Base-by-base conservation (phyloP, 2,888 invertebrate genomes). In the Geophilus truncorum region DNA sequence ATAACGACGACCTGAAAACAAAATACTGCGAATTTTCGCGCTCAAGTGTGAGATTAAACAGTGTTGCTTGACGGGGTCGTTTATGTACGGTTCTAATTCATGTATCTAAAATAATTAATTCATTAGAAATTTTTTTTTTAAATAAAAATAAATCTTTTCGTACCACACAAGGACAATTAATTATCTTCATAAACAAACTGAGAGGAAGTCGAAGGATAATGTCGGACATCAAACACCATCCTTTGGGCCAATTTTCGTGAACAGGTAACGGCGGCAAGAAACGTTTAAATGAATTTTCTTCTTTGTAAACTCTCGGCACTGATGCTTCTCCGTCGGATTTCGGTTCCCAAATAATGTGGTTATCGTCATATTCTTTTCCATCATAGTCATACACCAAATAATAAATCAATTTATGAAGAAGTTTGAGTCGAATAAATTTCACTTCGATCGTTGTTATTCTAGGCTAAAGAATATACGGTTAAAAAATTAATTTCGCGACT, bases 151-250 rank as follows among this genome's bases (percentile, higher is more conserved):
- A n/a, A n/a, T n/a, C n/a, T n/a, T n/a, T n/a, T n/a, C n/a, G n/a
- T 83, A 86, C 88, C 40, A 88, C 85, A 83, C 88, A 90, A 4
- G 89, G 87, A 21, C 92, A 87, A 82, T 91, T 91, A 83, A 91
- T 89, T 12, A 93, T 85, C 85, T 92, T 91, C 10, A 92, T 88
- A 83, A 93, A 92, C n/a, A 93, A 84, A 0, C 90, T 91, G 0
- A 94, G 85, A 0, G 94, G 94, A 84, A 94, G 87, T 0, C 92
- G 89, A 4, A 92, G 87, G 6, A 93, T 87, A 0, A 92, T 86
- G 85, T 94, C 94, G 83, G 91, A 90, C 82, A 93, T 87, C 79
- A 92, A 87, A 32, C 91, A 88, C 93, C 94, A 94, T 10, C 93
- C 93, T 7, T 85, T 57, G 0, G 88, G 88, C 88, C 91, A 92